Conservation (phyloP, 2,888 invertebrate species). For the Malthinus flaveolus region DNA sequence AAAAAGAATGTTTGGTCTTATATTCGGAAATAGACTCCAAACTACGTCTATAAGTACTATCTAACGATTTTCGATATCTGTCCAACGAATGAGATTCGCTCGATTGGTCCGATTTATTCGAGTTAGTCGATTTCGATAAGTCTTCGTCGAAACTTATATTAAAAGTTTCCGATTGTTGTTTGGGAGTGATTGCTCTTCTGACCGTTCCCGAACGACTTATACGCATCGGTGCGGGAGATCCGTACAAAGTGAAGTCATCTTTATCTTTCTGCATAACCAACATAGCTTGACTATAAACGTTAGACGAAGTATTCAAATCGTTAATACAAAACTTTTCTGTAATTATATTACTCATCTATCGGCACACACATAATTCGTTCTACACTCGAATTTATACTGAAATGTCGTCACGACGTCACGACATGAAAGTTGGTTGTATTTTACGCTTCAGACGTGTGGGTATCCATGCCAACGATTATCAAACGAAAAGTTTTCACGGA, state of each 20-base stretch:
- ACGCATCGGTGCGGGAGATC: constrained; percentile 42
- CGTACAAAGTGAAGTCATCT: constrained; percentile 45
- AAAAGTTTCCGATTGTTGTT: constrained; percentile 6
- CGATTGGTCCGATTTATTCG: constrained; percentile 28
- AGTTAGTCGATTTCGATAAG: not conserved
- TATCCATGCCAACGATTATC: constrained; percentile 50
- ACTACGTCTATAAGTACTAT: constrained; percentile 47
- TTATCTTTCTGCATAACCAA: constrained; percentile 44
- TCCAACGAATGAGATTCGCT: constrained; percentile 14
- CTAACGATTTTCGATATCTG: constrained; percentile 40
- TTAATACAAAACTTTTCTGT: too few relatives aligned
- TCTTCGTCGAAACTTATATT: constrained; percentile 10
- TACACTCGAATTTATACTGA: too few relatives aligned
- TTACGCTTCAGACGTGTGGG: constrained; percentile 37
- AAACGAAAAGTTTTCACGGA: constrained; percentile 44
- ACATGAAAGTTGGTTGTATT: constrained; percentile 7
- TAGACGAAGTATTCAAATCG: constrained; percentile 37
- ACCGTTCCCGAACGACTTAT: constrained; percentile 49
- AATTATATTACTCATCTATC: too few relatives aligned
- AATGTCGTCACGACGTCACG: too few relatives aligned
- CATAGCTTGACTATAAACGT: constrained; percentile 43
- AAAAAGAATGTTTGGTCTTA: constrained; percentile 49
- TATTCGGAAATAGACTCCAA: constrained; percentile 54
- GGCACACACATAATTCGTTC: too few relatives aligned
- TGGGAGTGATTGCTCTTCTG: constrained; percentile 37